Conservation (phyloP, 2,113 vertebrate species). For the Laticauda laticaudata region DNA sequence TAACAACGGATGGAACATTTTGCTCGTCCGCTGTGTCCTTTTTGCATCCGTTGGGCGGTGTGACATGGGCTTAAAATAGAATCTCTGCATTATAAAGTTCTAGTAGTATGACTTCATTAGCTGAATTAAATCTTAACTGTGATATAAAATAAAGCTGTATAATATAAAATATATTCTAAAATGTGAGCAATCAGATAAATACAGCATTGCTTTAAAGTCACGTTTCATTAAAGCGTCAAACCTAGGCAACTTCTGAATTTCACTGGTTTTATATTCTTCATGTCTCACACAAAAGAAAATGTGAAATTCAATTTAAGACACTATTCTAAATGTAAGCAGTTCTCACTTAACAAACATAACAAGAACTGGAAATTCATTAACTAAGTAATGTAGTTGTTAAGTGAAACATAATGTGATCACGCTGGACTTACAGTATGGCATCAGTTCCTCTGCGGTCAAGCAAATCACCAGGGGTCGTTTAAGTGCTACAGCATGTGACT, state of each 20-base stretch:
- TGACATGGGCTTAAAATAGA: too few relatives aligned
- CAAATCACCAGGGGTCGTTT: neutral
- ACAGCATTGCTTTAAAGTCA: neutral
- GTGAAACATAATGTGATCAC: neutral
- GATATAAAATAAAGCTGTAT: constrained; percentile 16
- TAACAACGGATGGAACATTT: too few relatives aligned
- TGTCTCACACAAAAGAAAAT: constrained; percentile 71
- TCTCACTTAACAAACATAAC: neutral
- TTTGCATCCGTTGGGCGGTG: too few relatives aligned
- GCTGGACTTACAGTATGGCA: neutral
- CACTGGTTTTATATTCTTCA: constrained; percentile 75
- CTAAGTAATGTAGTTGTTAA: neutral
- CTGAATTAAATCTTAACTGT: neutral
- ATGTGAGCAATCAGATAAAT: neutral
- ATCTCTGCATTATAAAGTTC: neutral
- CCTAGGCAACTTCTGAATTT: constrained; percentile 52
- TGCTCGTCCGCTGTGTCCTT: too few relatives aligned
- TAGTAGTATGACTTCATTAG: constrained; percentile 30
- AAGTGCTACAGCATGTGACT: neutral
- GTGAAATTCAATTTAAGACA: constrained; percentile 77
- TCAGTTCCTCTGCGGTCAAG: neutral
- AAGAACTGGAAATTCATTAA: neutral
- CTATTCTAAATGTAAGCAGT: constrained; percentile 67
- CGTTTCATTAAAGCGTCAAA: constrained; percentile 26
- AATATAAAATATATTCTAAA: constrained; percentile 34